These are phyloP conservation scores for Thunnus thynnus DNA, from an alignment of 2,113 vertebrate species.

Conservation along the genomic window DNA sequence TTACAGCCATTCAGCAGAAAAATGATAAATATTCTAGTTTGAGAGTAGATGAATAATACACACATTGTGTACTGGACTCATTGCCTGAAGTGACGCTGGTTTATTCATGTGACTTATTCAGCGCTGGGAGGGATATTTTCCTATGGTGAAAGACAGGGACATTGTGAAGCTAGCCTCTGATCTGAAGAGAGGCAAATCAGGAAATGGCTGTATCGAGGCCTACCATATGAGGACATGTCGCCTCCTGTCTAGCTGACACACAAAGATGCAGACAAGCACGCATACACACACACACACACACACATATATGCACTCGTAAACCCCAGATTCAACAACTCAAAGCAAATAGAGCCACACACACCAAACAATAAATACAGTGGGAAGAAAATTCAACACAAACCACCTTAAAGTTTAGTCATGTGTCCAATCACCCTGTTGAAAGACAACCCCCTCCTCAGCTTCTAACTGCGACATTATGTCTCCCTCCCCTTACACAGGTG, in stretches of 20 bases:
- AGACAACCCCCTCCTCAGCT: constrained; percentile 28
- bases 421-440: constrained; percentile 38
- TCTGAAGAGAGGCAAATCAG: constrained; percentile 45
- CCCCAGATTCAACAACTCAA: constrained; percentile 46
- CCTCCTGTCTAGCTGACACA: constrained; percentile 46
- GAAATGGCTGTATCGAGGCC: constrained; percentile 47
- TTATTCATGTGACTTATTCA: constrained; percentile 67
- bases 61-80: constrained; percentile 45
- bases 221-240: constrained; percentile 49
- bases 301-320: constrained; percentile 5
- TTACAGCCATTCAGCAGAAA: constrained; percentile 68
- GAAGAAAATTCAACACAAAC: constrained; percentile 23
- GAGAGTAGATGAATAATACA: constrained; percentile 64
- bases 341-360: constrained; percentile 58
- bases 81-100: constrained; percentile 51
- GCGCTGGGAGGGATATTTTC: constrained; percentile 54
- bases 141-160: constrained; percentile 50
- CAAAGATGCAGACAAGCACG: neutral
- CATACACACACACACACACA: constrained; percentile 22
- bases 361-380: constrained; percentile 72
- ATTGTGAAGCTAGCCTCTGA: constrained; percentile 50
- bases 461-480: constrained; percentile 31
- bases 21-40: constrained; percentile 56
- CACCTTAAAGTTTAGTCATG: constrained; percentile 40
- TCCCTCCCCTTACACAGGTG: constrained; percentile 14